Conservation (phyloP, 2,113 vertebrate genomes). For the Anguilla rostrata region DNA sequence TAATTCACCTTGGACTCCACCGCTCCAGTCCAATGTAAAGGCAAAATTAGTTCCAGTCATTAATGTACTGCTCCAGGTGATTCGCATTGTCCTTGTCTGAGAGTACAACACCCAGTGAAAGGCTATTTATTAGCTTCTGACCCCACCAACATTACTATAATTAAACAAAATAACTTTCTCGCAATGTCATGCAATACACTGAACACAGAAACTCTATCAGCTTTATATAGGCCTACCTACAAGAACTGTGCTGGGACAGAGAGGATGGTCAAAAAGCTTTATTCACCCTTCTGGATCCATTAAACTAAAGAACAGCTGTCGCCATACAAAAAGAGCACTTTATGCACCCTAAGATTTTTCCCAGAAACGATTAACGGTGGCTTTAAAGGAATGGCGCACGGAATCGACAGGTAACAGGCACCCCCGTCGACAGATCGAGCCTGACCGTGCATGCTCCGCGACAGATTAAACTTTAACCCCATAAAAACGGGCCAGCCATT, state of each 20-base stretch:
- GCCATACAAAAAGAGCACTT: neutral
- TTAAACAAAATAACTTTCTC: neutral
- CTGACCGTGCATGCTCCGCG: constrained; percentile 12
- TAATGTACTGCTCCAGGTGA: neutral
- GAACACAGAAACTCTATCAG: no score
- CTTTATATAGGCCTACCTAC: no score
- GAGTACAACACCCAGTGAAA: neutral
- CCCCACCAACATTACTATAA: neutral
- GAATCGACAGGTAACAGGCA: neutral
- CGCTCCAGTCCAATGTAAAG: neutral
- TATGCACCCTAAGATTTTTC: neutral
- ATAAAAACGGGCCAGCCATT: constrained; percentile 37
- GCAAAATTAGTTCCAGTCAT: neutral
- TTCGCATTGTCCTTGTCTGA: neutral
- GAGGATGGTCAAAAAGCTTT: neutral
- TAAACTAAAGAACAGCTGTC: neutral
- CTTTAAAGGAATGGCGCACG: neutral
- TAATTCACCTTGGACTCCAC: no score
- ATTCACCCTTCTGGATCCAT: neutral
- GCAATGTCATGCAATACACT: no score
- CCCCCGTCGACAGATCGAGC: neutral
- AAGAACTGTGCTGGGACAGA: no score
- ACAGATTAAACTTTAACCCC: constrained; percentile 35
- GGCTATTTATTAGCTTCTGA: neutral
- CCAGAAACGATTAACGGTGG: neutral